Evolutionary conservation across 2,888 invertebrate species (phyloP), one percentile per base, ranked within the genome.

Genomic region (Sicus ferrugineus): DNA sequence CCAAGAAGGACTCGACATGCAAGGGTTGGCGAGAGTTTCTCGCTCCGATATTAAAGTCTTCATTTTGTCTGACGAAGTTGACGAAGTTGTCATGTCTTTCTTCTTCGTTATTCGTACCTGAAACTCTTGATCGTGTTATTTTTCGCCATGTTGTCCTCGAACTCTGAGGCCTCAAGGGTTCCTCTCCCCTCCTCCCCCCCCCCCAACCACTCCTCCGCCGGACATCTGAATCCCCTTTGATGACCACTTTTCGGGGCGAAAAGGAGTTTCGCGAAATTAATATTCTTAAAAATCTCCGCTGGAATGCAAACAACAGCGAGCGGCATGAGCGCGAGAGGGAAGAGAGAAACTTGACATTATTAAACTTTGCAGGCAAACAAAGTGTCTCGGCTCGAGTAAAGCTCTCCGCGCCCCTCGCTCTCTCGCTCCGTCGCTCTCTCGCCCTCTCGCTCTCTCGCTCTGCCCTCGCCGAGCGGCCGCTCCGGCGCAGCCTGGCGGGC

Each of bases 311-410:
- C 42, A 42, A 3, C 11, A 14, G n/a, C n/a, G n/a, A 50, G 21
- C 21, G 50, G 30, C 11, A 14, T 56, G 56, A 30, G 28, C 16
- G 30, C 26, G 56, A 52, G 1, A 52, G 50, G 5, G 21, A n/a
- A 34, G 38, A 34, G 7, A 11, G 23, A 66, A 66, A 56, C 66
- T 66, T 66, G 58, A 58, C 66, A 56, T 66, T 66, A 66, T 66
- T 66, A 66, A 66, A 66, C 56, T 46, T 28, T 56, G 42, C 56
- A 56, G n/a, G 30, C n/a, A 56, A 56, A 56, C 16, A 56, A 56
- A 21, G 26, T 34, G 34, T 34, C 9, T 34, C 34, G 9, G 7
- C 34, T 14, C 9, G 14, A 34, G 34, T 34, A 34, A n/a, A n/a
- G n/a, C n/a, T n/a, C 14, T 34, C 34, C 6, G 11, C 7, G 6